Evolutionary conservation across 2,113 vertebrate species (phyloP).

Genomic region (Kobus ellipsiprymnus): DNA sequence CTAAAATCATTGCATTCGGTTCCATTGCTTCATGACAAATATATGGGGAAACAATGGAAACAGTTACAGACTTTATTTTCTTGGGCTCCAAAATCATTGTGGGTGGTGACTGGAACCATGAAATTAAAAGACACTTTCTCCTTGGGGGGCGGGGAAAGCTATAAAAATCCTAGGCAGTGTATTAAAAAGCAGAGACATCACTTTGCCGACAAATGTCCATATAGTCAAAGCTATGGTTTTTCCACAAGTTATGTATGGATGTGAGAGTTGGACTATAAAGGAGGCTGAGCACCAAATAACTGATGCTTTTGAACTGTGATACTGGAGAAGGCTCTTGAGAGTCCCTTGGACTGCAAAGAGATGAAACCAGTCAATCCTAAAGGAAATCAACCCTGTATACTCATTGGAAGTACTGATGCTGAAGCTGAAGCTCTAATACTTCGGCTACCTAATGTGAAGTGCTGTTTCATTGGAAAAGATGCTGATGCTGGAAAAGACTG

Average conservation of each 20-base stretch:
- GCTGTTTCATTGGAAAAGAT: neutral
- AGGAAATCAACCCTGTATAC: neutral
- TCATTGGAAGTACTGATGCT: neutral
- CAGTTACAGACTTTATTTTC: neutral
- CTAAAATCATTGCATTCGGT: neutral
- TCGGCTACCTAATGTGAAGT: neutral
- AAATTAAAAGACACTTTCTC: neutral
- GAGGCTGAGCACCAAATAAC: neutral
- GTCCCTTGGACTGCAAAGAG: neutral
- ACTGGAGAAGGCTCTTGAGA: neutral
- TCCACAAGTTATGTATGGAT: neutral
- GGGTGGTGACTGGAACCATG: neutral
- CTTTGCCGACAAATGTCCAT: neutral
- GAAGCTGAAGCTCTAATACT: neutral
- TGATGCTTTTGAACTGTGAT: neutral
- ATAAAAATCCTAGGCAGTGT: neutral
- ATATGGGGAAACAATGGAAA: neutral
- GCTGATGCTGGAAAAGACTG: neutral
- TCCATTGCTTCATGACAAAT: neutral
- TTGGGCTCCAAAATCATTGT: neutral
- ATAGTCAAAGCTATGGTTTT: neutral
- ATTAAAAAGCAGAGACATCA: neutral
- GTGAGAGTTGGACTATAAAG: neutral
- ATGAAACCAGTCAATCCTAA: neutral
- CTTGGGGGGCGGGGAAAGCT: neutral